Evolutionary conservation across 2,113 vertebrate species (phyloP).

Genomic region (Anas platyrhynchos): DNA sequence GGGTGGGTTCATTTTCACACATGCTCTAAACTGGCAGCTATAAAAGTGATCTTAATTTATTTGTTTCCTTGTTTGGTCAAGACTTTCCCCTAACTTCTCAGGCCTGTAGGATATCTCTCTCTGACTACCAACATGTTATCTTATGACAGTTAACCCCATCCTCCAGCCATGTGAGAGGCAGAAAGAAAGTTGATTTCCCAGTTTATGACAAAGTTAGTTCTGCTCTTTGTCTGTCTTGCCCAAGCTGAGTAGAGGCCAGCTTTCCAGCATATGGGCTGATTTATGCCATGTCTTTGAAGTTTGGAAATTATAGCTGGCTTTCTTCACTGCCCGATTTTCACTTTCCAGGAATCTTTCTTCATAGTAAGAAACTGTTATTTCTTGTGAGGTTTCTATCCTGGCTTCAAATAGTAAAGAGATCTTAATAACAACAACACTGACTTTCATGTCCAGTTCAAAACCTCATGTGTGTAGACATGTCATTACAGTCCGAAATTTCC

Average conservation of each 20-base stretch:
- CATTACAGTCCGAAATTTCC: neutral
- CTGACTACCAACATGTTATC: neutral
- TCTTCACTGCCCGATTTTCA: neutral
- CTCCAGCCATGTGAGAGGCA: neutral
- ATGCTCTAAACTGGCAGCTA: neutral
- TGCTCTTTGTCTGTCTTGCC: neutral
- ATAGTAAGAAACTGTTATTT: neutral
- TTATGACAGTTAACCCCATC: neutral
- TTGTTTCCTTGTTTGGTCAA: neutral
- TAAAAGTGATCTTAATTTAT: neutral
- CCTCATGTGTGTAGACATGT: neutral
- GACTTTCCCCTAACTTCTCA: neutral
- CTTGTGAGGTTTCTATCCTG: neutral
- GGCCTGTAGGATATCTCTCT: neutral
- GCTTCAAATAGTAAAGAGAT: neutral
- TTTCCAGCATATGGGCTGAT: neutral
- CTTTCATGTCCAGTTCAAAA: neutral
- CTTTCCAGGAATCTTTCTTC: neutral
- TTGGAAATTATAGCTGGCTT: neutral
- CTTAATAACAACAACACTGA: neutral
- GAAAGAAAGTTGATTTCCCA: neutral
- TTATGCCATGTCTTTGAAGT: neutral
- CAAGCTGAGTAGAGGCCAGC: neutral
- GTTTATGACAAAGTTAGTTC: neutral
- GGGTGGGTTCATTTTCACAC: neutral